These are phyloP conservation scores for Amorpha juglandis DNA, from an alignment of 2,888 invertebrate genomes.

Conservation along the genomic window DNA sequence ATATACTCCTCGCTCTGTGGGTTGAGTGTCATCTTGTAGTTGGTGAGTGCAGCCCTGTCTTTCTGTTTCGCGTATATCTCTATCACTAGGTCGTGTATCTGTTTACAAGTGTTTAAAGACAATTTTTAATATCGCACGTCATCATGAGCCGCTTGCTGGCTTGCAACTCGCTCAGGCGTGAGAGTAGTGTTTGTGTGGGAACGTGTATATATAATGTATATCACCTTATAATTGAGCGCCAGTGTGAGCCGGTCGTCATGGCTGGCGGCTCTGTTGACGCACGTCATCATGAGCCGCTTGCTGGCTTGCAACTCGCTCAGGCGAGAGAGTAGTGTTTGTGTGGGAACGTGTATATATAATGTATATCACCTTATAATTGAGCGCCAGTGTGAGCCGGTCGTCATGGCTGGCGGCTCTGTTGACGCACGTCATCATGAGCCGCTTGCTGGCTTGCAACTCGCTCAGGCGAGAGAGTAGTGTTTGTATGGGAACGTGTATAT, in stretches of 20 bases:
- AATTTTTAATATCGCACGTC: too few relatives aligned
- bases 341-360: constrained; percentile 75
- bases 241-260: constrained; percentile 84
- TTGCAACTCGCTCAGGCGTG: constrained; percentile 60
- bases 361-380: constrained; percentile 78
- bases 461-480: constrained; percentile 60
- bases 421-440: constrained; percentile 81
- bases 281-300: constrained; percentile 76
- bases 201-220: constrained; percentile 64
- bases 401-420: constrained; percentile 82
- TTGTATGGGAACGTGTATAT: constrained; percentile 72
- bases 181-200: constrained; percentile 65
- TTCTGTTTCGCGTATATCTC: constrained; percentile 85
- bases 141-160: constrained; percentile 73
- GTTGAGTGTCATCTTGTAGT: constrained; percentile 85
- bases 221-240: constrained; percentile 85
- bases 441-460: constrained; percentile 61
- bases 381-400: constrained; percentile 85
- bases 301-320: constrained; percentile 64
- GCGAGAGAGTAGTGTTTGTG: constrained; percentile 62
- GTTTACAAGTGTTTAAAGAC: too few relatives aligned
- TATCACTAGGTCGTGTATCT: constrained; percentile 87
- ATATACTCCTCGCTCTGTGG: constrained; percentile 89
- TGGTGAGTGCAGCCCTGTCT: constrained; percentile 85
- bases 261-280: constrained; percentile 81